Evolutionary conservation across 2,113 vertebrate genomes (phyloP), one percentile per base, ranked within the genome.

Genomic region (Argyrosomus japonicus): DNA sequence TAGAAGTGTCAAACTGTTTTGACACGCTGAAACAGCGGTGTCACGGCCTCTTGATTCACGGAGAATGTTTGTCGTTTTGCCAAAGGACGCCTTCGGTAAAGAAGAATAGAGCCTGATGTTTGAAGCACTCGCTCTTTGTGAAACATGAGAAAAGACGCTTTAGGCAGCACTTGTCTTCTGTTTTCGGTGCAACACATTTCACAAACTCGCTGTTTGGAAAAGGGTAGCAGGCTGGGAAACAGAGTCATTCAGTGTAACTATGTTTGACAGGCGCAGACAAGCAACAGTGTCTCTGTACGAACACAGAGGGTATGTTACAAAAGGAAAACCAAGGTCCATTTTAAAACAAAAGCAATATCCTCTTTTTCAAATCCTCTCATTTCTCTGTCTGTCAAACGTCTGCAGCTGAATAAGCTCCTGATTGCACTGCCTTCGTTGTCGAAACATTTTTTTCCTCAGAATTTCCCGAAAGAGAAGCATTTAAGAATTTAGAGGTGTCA

Each of bases 61-160:
- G 4, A 23, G 43, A 64, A 56, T 25, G 53, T 69, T 61, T 77
- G 54, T 75, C 56, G 23, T 81, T 79, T 68, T 48, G 58, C 74
- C 75, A 72, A 25, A 47, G 56, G 68, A 79, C 19, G 68, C 68
- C 43, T 63, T 77, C 43, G 13, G 68, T 67, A 47, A 56, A 57
- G 64, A 73, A 21, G 51, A 85, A 61, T 0, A 68, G 56, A 47
- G 60, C 32, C 60, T 29, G 69, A 70, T 68, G 80, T 87, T 70
- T 81, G 84, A 86, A 29, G 75, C 62, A 69, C 53, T 70, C 21
- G 1, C 51, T 75, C 48, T 58, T 58, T 5, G 5, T 40, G 21
- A 63, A 85, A 89, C 75, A 87, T 62, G 72, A 84, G 45, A 73
- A 77, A 40, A 56, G 56, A 18, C 7, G 81, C 88, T 90, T 43